Base-by-base conservation (phyloP, 2,113 vertebrate genomes). In the Ibidorhyncha struthersii region DNA sequence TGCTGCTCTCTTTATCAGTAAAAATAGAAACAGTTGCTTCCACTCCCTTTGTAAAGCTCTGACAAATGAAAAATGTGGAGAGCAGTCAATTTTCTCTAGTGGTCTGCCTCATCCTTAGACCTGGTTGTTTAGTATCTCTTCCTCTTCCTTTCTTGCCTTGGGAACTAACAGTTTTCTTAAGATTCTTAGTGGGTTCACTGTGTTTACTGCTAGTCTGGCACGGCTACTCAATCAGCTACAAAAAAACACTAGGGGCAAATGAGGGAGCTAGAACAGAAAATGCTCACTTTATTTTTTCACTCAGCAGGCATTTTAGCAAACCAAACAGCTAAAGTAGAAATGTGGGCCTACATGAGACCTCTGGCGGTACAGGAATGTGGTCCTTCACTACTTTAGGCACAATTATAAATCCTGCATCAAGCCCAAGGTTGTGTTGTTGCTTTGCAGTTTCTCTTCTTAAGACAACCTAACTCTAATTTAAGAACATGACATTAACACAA, bases 351-450 rank as follows among this genome's bases (percentile, higher is more conserved):
- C 41, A 23, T 7, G 27, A 71, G 69, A 49, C 14, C 14, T 62
- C 41, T 2, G 2, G 25, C 1, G 1, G 9, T 47, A 61, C 34
- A 36, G 23, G 19, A 55, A 22, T 16, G 7, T 26, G 45, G 16
- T 43, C 45, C 23, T 80, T 66, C 38, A 20, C 23, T 52, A 49
- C 9, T 56, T 67, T 11, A 76, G 49, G 26, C 22, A 63, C 27
- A 17, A 7, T 29, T 3, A 19, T 34, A 63, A 78, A 78, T 65
- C 38, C 50, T 78, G 8, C 25, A 40, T 45, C 34, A 65, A n/a
- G 15, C 34, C n/a, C 43, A 30, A 26, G 56, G 25, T 6, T 29
- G 10, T 18, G 40, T 4, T 52, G 12, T 45, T 43, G 14, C 32
- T 56, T 63, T 38, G 49, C 38, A 58, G 43, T 52, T 88, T 65